Evolutionary conservation across 2,797 vertebrate species (phyloP).

Genomic region (Furcifer pardalis): DNA sequence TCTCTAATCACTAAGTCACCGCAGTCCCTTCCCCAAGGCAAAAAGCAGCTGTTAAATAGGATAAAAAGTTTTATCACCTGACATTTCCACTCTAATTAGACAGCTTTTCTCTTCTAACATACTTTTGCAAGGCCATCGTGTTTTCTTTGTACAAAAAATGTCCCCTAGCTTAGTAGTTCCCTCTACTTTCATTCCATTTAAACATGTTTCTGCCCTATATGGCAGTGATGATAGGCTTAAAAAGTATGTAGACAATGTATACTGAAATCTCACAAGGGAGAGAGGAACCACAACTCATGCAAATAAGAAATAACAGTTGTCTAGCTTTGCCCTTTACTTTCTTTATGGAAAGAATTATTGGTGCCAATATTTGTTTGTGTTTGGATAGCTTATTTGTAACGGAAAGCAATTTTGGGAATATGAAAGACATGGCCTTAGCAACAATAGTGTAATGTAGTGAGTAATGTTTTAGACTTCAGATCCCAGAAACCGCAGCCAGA

Average conservation of each 20-base stretch:
- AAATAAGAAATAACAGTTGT: background rate
- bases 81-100: background rate
- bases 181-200: background rate
- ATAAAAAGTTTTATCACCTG: background rate
- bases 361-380: background rate
- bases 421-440: no score
- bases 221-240: background rate
- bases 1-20: no score
- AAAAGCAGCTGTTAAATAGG: no score
- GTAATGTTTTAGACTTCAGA: no score
- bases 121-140: background rate
- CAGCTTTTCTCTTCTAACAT: background rate
- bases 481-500: no score
- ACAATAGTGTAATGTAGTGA: no score
- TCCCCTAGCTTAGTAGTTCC: background rate
- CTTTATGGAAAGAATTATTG: background rate
- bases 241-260: background rate
- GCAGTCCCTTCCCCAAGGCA: no score
- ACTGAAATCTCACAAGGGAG: background rate
- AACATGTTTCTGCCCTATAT: background rate
- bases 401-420: background rate
- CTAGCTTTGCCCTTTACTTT: background rate
- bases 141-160: background rate
- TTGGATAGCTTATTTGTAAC: background rate
- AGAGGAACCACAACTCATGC: background rate